phyloP scores from a whole-genome alignment of 2,113 vertebrate species.

The Caranx ignobilis region DNA sequence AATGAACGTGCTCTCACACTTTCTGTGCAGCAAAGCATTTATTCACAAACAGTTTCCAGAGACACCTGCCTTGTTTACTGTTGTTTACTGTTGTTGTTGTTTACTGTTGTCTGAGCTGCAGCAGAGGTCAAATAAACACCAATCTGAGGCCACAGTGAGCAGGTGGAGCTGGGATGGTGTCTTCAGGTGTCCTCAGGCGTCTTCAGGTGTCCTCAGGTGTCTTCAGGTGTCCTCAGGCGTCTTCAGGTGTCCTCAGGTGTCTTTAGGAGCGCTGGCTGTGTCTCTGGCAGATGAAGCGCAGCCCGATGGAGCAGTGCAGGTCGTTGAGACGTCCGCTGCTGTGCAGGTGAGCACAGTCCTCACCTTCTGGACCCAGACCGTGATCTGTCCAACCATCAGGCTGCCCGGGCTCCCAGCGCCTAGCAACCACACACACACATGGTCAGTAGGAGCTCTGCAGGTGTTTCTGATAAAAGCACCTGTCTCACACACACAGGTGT shows the following conservation, averaged over 20 bases:
- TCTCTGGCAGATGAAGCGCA: conserved; percentile 65
- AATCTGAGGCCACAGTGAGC: not conserved
- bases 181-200: no score
- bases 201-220: not conserved
- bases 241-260: not conserved
- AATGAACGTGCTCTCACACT: no score
- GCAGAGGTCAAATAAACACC: no score
- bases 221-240: not conserved
- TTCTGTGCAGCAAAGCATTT: no score
- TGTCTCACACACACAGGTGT: no score
- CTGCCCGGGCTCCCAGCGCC: conserved; percentile 61
- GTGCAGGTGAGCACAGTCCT: conserved; percentile 69
- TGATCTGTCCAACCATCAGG: conserved; percentile 61
- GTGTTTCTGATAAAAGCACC: no score
- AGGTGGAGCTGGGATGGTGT: not conserved
- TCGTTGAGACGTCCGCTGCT: conserved; percentile 59
- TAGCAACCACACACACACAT: not conserved
- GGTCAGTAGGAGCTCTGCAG: no score
- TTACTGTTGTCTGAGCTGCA: no score
- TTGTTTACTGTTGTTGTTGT: no score
- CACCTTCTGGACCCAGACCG: conserved; percentile 19
- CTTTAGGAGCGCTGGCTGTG: conserved; percentile 25
- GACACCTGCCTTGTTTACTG: no score
- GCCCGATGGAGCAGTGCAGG: conserved; percentile 47
- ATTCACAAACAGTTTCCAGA: no score